Base-by-base conservation (phyloP, 2,797 vertebrate genomes). In the Anabacerthia variegaticeps region DNA sequence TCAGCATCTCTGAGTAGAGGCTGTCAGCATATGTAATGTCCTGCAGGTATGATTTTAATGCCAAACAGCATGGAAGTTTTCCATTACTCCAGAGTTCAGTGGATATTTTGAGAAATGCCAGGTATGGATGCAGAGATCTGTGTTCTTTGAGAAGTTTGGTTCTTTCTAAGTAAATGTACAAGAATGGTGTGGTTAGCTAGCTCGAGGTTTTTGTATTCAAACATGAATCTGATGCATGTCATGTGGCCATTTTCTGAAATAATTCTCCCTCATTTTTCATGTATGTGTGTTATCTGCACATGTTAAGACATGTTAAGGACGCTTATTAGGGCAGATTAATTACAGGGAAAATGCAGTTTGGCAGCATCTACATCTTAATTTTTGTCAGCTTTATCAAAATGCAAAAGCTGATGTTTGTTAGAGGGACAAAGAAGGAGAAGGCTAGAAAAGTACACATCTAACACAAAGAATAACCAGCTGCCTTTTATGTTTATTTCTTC, bases 221-320 rank as follows among this genome's bases (percentile, higher is more conserved):
- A 65, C 16, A 3, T 56, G 14, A 10, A 41, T 54, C 2, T 6
- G 2, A 27, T 77, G 5, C 32, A 46, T 23, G 30, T 51, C 27
- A 32, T 0, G 3, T 20, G 22, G 32, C 6, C 10, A 2, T 5
- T 41, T 78, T 13, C 27, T 58, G 55, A 76, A 54, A 51, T 73
- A 66, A 43, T 10, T 36, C 7, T 21, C 2, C 1, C 2, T 24
- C 5, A 9, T 43, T 68, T 88, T 73, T 48, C 8, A 32, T 21
- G 12, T 61, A 5, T 0, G 0, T 32, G 4, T 59, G 6, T 24
- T 54, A 7, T 59, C 21, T 48, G 26, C 12, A 14, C 30, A 1
- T 2, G 7, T 24, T 41, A 34, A 54, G 9, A 14, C 30, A 1
- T 2, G 7, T 24, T 41, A 34, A 54, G 9, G 52, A 24, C 5